These are phyloP conservation scores for Cyrtodaria siliqua DNA, from an alignment of 2,888 invertebrate genomes.

Conservation along the genomic window DNA sequence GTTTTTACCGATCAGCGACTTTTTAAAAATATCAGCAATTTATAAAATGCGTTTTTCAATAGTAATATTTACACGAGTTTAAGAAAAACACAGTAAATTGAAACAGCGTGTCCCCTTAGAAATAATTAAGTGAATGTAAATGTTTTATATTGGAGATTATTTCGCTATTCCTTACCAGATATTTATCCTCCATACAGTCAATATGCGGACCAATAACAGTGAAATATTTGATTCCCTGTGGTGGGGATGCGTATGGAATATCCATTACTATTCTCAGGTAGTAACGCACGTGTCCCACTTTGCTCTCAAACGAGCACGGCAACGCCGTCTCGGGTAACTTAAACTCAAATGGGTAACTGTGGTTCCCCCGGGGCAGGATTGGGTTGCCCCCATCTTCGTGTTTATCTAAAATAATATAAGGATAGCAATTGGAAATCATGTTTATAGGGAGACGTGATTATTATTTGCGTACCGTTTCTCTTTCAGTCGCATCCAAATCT, in stretches of 20 bases:
- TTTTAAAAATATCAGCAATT: too few species aligned
- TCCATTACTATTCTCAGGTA: conserved; percentile 89
- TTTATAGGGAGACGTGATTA: too few species aligned
- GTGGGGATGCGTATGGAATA: conserved; percentile 92
- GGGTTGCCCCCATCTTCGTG: conserved; percentile 84
- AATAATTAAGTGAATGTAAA: too few species aligned
- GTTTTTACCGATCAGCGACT: too few species aligned
- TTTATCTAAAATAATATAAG: conserved; percentile 75
- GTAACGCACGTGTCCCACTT: conserved; percentile 91
- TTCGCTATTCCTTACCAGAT: conserved; percentile 88
- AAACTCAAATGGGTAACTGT: conserved; percentile 91
- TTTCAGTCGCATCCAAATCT: too few species aligned
- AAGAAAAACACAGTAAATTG: too few species aligned
- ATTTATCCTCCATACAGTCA: conserved; percentile 93
- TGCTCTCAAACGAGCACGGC: conserved; percentile 92
- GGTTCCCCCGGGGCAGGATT: conserved; percentile 90
- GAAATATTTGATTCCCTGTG: conserved; percentile 93
- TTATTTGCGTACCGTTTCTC: too few species aligned
- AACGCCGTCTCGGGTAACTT: conserved; percentile 91
- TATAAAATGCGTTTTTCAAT: too few species aligned
- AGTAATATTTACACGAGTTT: too few species aligned
- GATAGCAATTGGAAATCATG: not conserved
- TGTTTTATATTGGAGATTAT: too few species aligned
- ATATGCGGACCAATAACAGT: conserved; percentile 92
- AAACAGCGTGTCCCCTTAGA: too few species aligned